phyloP scores from a whole-genome alignment of 2,888 invertebrate species.

The Trichacis sp. region DNA sequence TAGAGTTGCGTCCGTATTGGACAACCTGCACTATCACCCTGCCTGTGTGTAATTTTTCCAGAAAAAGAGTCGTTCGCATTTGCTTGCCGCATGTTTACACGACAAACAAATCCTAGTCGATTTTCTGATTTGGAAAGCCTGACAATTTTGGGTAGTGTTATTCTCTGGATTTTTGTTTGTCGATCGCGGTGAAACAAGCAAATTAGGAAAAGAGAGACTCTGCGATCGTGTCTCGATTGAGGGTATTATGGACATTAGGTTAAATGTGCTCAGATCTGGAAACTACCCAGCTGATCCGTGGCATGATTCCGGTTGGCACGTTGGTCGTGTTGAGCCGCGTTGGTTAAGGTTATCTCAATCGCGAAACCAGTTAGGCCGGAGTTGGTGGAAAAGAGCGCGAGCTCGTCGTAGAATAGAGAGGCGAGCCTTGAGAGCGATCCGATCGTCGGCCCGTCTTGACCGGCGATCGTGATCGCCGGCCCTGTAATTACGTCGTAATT shows the following conservation, averaged over 20 bases:
- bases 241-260: slow-evolving; percentile 27
- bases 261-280: slow-evolving; percentile 38
- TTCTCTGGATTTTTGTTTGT: too few relatives aligned
- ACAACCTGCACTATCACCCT: too few relatives aligned
- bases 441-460: slow-evolving; percentile 58
- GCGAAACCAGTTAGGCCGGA: slow-evolving; percentile 37
- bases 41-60: too few relatives aligned
- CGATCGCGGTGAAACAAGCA: too few relatives aligned
- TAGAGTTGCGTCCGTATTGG: too few relatives aligned
- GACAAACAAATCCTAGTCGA: too few relatives aligned
- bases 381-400: slow-evolving; percentile 2
- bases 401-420: background rate
- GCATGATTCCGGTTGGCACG: slow-evolving; percentile 48
- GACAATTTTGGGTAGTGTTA: too few relatives aligned
- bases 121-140: too few relatives aligned
- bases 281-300: slow-evolving; percentile 46
- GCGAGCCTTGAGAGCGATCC: slow-evolving; percentile 42
- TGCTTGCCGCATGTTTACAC: too few relatives aligned
- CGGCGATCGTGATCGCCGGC: slow-evolving; percentile 62
- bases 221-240: slow-evolving; percentile 22
- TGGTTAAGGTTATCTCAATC: slow-evolving; percentile 52
- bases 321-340: slow-evolving; percentile 44
- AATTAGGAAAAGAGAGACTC: slow-evolving; percentile 8
- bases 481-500: slow-evolving; percentile 68
- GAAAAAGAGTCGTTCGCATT: too few relatives aligned